These are phyloP conservation scores for Halictus rubicundus DNA, from an alignment of 1,140 invertebrate genomes.

Conservation along the genomic window DNA sequence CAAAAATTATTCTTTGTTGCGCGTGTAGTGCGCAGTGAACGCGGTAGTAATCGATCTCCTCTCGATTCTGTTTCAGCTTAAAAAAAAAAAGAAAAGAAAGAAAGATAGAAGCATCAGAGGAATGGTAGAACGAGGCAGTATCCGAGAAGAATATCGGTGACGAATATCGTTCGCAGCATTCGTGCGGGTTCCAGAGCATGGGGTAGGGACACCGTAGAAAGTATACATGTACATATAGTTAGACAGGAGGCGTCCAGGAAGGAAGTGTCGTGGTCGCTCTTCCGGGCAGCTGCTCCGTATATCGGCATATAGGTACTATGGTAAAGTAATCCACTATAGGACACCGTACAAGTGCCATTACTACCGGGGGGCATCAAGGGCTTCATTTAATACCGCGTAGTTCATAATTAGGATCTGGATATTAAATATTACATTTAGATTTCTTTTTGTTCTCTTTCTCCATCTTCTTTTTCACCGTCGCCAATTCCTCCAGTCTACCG, in stretches of 20 bases:
- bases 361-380: constrained; percentile 61
- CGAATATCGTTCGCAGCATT: constrained; percentile 52
- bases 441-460: background rate
- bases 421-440: constrained; percentile 55
- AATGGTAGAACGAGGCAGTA: background rate
- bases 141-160: constrained; percentile 40
- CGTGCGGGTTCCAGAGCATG: constrained; percentile 48
- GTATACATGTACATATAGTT: constrained; percentile 40
- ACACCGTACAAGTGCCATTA: constrained; percentile 79
- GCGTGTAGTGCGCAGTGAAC: too few species aligned
- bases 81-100: too few species aligned
- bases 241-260: constrained; percentile 74
- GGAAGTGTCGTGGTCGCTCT: constrained; percentile 80
- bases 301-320: constrained; percentile 69
- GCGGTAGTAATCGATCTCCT: too few species aligned
- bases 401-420: constrained; percentile 69
- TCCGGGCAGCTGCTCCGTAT: constrained; percentile 79
- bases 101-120: background rate
- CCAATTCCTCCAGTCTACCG: background rate
- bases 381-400: constrained; percentile 71
- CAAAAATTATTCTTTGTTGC: too few species aligned
- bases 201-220: constrained; percentile 50
- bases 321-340: constrained; percentile 80
- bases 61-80: too few species aligned
- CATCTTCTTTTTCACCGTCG: background rate